Base-by-base conservation (phyloP, 1,140 invertebrate species). In the Odontomachus brunneus region DNA sequence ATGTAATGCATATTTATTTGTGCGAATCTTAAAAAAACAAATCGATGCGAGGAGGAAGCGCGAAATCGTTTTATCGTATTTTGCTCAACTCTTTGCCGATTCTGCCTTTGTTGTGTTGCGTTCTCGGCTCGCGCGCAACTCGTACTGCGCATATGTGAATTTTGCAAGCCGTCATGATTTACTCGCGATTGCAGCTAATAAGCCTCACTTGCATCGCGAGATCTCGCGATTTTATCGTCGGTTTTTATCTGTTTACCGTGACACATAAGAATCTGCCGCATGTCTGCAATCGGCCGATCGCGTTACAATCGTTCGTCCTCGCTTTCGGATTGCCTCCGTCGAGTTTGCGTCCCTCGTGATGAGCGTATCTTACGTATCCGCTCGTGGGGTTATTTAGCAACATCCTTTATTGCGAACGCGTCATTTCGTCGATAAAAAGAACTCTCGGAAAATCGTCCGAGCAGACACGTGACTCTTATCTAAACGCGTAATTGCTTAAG, bases 221-320 rank as follows among this genome's bases (percentile, higher is more conserved):
- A 60, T 76, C 60, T 51, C 5, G 55, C 33, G 51, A 51, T 26
- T 49, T 82, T 81, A 60, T 60, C 75, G 14, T n/a, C 19, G 9
- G 3, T 60, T 82, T 74, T 74, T 72, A 74, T 82, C 55, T 53
- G 48, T 62, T 82, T 71, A 59, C n/a, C 24, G 24, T 59, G 65
- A 69, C 65, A 69, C 22, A 12, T 44, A 26, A 69, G 75, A 69
- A 24, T 55, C 33, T 14, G 14, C 15, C 14, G n/a, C n/a, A 19
- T 19, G 9, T 69, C 1, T n/a, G 74, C 44, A 22, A 48, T 29
- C 38, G 75, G 22, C 38, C 33, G 63, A 69, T 69, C 44, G 11
- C 22, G 57, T 80, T 53, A 29, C 51, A 12, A 55, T 53, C 33
- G 11, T 66, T 29, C 53, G 33, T 33, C 44, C 19, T 44, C 69